Evolutionary conservation across 2,797 vertebrate genomes (phyloP).

Genomic region (Steatocranus sp.): DNA sequence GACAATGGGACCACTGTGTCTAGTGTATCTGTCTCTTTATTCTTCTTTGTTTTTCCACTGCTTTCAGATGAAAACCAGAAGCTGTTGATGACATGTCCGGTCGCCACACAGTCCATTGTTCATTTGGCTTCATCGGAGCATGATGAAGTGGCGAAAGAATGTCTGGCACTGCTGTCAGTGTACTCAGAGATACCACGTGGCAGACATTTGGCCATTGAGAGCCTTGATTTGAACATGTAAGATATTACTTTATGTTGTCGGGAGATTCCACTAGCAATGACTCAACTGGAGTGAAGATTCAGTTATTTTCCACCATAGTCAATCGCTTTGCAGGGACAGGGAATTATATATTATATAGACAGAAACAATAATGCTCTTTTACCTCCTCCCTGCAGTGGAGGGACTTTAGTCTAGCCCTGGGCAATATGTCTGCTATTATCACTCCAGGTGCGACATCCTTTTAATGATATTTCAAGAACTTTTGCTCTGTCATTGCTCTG

Average conservation of each 20-base stretch:
- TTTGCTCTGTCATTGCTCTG: background rate
- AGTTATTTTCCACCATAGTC: background rate
- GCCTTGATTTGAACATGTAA: slow-evolving; percentile 78
- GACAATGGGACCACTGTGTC: background rate
- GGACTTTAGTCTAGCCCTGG: background rate
- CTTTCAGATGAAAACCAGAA: slow-evolving; percentile 86
- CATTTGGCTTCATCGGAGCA: slow-evolving; percentile 65
- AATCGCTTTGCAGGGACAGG: background rate
- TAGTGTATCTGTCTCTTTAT: background rate
- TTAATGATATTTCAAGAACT: background rate
- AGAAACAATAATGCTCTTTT: background rate
- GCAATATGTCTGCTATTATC: background rate
- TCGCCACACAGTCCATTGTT: slow-evolving; percentile 59
- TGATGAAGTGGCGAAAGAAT: slow-evolving; percentile 60
- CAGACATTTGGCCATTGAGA: slow-evolving; percentile 69
- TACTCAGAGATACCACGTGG: slow-evolving; percentile 66
- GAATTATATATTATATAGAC: background rate
- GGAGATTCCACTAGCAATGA: background rate
- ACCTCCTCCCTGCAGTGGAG: background rate
- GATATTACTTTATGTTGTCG: background rate
- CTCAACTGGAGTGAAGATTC: background rate
- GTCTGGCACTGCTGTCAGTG: slow-evolving; percentile 73
- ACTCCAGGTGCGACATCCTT: background rate
- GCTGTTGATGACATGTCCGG: slow-evolving; percentile 66
- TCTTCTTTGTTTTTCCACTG: background rate